These are phyloP conservation scores for Noctua pronuba DNA, from an alignment of 2,888 invertebrate genomes.

Conservation along the genomic window DNA sequence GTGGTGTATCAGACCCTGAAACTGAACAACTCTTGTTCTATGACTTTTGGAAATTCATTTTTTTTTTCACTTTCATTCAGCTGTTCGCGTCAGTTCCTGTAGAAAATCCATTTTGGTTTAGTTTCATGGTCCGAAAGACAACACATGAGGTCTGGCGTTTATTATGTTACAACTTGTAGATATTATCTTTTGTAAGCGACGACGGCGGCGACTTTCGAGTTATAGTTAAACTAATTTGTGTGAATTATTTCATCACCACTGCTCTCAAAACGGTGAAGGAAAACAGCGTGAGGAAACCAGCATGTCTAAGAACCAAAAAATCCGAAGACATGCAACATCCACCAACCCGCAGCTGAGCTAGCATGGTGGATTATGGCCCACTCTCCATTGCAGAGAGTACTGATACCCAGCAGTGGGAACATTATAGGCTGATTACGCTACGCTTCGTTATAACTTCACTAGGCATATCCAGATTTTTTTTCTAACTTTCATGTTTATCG, in stretches of 20 bases:
- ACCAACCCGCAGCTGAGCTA: background rate
- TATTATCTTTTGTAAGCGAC: background rate
- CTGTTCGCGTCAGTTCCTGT: too few species aligned
- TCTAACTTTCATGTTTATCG: background rate
- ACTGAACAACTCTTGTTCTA: too few species aligned
- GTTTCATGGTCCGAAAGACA: too few species aligned
- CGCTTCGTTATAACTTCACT: background rate
- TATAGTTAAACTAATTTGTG: too few species aligned
- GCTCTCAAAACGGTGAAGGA: background rate
- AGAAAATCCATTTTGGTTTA: too few species aligned
- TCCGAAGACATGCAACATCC: background rate
- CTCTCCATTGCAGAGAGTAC: background rate
- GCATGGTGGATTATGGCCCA: background rate
- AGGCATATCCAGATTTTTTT: slow-evolving; percentile 1
- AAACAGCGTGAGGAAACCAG: background rate
- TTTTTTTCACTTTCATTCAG: too few species aligned
- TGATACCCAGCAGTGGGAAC: background rate
- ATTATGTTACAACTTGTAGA: background rate
- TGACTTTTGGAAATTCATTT: too few species aligned
- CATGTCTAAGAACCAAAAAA: background rate
- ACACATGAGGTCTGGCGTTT: too few species aligned
- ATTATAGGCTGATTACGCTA: background rate
- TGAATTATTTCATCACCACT: background rate
- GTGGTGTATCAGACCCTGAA: too few species aligned
- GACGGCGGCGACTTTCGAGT: background rate